A percentile compares a stretch with the other conserved stretches of the same genome.
These are phyloP conservation scores for Pangasianodon hypophthalmus DNA, from an alignment of 2,113 vertebrate genomes.

Conservation along the genomic window DNA sequence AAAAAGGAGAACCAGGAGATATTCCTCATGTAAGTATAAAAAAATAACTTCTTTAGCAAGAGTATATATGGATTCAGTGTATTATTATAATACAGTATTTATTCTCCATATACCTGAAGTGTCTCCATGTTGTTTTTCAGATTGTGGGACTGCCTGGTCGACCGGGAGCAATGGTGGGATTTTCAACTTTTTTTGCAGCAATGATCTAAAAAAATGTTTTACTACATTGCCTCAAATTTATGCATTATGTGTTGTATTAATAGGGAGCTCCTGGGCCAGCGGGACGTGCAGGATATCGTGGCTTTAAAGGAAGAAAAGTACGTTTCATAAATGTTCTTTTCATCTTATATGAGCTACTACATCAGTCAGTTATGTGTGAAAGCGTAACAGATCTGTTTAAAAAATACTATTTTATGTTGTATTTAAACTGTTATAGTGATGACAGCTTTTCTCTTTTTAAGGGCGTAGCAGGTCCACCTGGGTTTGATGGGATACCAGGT, in stretches of 20 bases:
- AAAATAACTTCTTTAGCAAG: neutral
- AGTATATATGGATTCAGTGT: neutral
- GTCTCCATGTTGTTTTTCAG: conserved; percentile 1
- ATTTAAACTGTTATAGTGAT: neutral
- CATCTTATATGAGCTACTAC: neutral
- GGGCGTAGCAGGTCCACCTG: conserved; percentile 88
- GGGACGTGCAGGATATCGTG: conserved; percentile 84
- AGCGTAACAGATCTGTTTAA: neutral
- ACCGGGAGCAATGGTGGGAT: conserved; percentile 47
- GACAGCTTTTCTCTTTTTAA: conserved; percentile 54
- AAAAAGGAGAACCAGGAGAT: conserved; percentile 96
- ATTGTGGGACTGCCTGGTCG: conserved; percentile 53
- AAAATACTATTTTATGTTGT: neutral
- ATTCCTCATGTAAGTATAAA: conserved; percentile 87
- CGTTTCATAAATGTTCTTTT: conserved; percentile 40
- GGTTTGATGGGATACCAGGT: conserved; percentile 94
- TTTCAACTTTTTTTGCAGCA: neutral
- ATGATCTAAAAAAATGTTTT: neutral
- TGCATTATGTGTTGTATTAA: conserved; percentile 6
- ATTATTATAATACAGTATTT: conserved; percentile 11
- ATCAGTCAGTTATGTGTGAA: neutral
- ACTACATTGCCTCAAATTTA: neutral
- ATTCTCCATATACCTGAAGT: neutral
- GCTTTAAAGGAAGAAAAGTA: conserved; percentile 90
- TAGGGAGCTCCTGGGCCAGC: conserved; percentile 91